Conservation (phyloP, 2,888 invertebrate species). For the Kuschelorhynchus macadamiae region DNA sequence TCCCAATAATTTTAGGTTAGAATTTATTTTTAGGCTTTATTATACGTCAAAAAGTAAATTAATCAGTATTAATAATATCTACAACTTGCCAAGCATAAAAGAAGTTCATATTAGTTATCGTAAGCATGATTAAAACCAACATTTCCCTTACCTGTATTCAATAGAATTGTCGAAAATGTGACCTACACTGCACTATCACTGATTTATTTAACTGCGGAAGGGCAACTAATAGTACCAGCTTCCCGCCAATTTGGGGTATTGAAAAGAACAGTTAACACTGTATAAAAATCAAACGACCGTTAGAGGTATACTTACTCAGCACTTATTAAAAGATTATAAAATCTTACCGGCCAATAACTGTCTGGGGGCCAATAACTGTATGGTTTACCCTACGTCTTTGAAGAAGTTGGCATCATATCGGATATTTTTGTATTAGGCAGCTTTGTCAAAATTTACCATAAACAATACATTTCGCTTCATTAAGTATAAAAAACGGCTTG, state of each 20-base stretch:
- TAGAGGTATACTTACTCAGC: background rate
- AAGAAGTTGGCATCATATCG: no score
- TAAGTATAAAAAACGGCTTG: no score
- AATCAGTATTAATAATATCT: no score
- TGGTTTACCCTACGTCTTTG: background rate
- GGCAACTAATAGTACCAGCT: background rate
- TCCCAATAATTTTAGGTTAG: background rate
- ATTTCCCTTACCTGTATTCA: background rate
- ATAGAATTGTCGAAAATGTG: background rate
- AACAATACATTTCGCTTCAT: no score
- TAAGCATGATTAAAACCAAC: background rate
- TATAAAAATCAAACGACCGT: background rate
- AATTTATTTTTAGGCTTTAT: background rate
- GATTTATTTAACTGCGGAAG: background rate
- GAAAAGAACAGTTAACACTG: background rate
- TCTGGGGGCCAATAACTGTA: conserved; percentile 1
- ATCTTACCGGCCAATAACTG: background rate
- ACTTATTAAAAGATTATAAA: background rate
- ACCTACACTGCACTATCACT: background rate
- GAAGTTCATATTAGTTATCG: no score
- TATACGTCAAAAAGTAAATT: background rate
- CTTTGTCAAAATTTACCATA: no score
- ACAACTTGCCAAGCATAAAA: no score
- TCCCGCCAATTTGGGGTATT: background rate
- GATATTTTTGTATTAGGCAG: no score